Base-by-base conservation (phyloP, 2,113 vertebrate genomes). In the Datnioides undecimradiatus region DNA sequence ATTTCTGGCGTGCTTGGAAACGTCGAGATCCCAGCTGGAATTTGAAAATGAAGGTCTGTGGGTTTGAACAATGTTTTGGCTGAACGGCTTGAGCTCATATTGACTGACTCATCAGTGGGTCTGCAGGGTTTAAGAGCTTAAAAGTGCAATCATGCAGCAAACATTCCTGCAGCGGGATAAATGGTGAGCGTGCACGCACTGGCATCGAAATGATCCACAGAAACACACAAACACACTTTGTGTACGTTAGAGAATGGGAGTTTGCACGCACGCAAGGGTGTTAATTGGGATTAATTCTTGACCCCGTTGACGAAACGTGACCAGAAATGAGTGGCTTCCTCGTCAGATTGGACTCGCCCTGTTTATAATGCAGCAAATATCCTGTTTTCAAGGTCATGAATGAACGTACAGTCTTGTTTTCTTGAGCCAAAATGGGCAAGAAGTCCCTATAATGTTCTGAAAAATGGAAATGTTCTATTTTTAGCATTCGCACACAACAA, bases 41-140 rank as follows among this genome's bases (percentile, higher is more conserved):
- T 74, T 54, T 8, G n/a, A 25, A 64, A 65, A 75, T 45, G 23
- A 45, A 43, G 36, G 48, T 19, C 19, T 31, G 17, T 25, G 73
- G 13, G 38, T 55, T 55, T 45, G 40, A 65, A 19, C 38, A 36
- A 21, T 36, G 19, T 68, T 68, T 48, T 75, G 34, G 25, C 36
- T 19, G 60, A 65, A 55, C 60, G 55, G 34, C 66, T 69, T 64
- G 59, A 40, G 43, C 74, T 49, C 3, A 17, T 40, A 38, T 14
- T 49, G 33, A 29, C 51, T 46, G 48, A 58, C 63, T 67, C 73
- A 38, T n/a, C 23, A 27, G 49, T 45, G 60, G 60, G 38, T 43
- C 73, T 34, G 31, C 33, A 3, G 33, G 31, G 33, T 67, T 67
- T 45, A 27, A 54, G 36, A 54, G 72, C 60, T 55, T 55, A 27